Percentiles rank a stretch among this genome's conserved stretches.
phyloP scores from a whole-genome alignment of 2,797 vertebrate genomes.

The Danio albolineatus region DNA sequence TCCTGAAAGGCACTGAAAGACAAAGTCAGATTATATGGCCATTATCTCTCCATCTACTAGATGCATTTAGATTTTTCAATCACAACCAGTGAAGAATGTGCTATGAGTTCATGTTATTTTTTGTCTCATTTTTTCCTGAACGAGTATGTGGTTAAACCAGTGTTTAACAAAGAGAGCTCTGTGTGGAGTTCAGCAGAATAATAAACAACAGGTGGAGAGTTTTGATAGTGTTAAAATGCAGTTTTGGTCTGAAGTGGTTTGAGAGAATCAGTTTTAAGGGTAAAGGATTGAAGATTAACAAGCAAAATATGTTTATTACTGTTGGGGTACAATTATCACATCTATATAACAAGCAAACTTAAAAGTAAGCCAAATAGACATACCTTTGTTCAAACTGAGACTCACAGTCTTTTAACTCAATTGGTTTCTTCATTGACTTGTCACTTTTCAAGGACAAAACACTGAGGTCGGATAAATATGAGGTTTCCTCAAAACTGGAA shows the following conservation, averaged over 20 bases:
- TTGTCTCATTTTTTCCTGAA: neutral
- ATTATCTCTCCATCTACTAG: neutral
- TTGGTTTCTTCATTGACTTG: neutral
- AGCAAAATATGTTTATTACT: neutral
- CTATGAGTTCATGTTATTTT: neutral
- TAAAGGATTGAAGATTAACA: neutral
- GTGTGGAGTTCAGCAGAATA: neutral
- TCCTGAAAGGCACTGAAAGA: neutral
- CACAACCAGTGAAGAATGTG: neutral
- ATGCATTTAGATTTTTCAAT: neutral
- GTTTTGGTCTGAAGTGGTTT: neutral
- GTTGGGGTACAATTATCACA: neutral
- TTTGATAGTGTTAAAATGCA: neutral
- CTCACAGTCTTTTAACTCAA: too few species aligned
- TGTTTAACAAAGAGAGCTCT: neutral
- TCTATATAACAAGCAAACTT: neutral
- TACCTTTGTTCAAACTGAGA: too few species aligned
- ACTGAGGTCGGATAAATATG: neutral
- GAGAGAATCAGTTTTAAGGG: neutral
- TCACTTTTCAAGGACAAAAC: slow-evolving; percentile 10
- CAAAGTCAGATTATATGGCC: neutral
- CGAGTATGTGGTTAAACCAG: neutral
- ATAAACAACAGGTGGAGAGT: neutral
- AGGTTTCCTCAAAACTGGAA: neutral
- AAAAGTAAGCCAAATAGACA: neutral